Evolutionary conservation across 2,888 invertebrate species (phyloP), one percentile per base, ranked within the genome.

Genomic region (Sturmia bella): DNA sequence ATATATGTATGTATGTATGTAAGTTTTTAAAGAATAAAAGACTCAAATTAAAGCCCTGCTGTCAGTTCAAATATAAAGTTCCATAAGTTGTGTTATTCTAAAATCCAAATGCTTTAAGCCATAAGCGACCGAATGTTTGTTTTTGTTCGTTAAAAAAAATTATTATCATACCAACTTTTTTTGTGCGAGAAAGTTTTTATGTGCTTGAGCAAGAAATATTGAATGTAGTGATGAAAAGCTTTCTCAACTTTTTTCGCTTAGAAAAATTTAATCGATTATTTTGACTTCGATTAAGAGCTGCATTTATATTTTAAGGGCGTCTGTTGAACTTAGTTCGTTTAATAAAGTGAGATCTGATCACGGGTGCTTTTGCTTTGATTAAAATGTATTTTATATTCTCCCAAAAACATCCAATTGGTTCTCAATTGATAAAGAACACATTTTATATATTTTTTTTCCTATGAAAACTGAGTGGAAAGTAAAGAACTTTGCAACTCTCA

Each of bases 1-100:
- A 32, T 7, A 32, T 32, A 27, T 7, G 7, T 7, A 32, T 5
- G 7, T 7, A 32, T 32, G 32, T 32, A 7, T 7, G 32, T 43
- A 15, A n/a, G 15, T 66, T 17, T 72, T 37, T n/a, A 6, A 75
- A 61, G 39, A 63, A 37, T 56, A 70, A 74, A 43, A 69, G n/a
- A 69, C 9, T 50, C 54, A 77, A 54, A 54, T 56, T 52, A 80
- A 77, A 59, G 59, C 76, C 83, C 56, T 76, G 83, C 89, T 90
- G 89, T 90, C 89, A 89, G 88, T 88, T 89, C 87, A 88, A 87
- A 88, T 90, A 87, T 87, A 87, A 89, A 89, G 90, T 90, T 90
- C 88, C 90, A 90, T 91, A 90, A 91, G 90, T 90, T 89, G 89
- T 89, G 88, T 90, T 88, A 90, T 91, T 90, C 90, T 70, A 70